phyloP scores from a whole-genome alignment of 2,888 invertebrate genomes.

The Hemithea aestivaria region DNA sequence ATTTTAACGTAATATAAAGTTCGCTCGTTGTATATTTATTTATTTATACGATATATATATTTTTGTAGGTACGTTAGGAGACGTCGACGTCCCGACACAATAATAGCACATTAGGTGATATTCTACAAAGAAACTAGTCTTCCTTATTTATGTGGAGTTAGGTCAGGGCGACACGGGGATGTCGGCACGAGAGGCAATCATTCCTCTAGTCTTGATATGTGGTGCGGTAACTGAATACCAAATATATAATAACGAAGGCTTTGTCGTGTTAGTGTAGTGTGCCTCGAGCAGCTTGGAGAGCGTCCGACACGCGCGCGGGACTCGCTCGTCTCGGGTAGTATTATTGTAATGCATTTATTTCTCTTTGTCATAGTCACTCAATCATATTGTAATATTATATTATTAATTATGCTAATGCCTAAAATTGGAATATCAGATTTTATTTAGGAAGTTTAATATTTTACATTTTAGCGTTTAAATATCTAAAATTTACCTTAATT shows the following conservation, averaged over 20 bases:
- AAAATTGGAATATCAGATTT: slow-evolving; percentile 79
- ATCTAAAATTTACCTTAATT: slow-evolving; percentile 80
- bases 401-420: slow-evolving; percentile 78
- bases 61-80: slow-evolving; percentile 60
- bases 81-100: slow-evolving; percentile 59
- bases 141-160: slow-evolving; percentile 63
- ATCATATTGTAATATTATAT: slow-evolving; percentile 69
- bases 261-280: slow-evolving; percentile 62
- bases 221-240: slow-evolving; percentile 77
- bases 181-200: slow-evolving; percentile 69
- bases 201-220: slow-evolving; percentile 77
- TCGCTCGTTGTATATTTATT: slow-evolving; percentile 74
- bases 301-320: slow-evolving; percentile 43
- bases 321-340: slow-evolving; percentile 71
- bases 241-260: slow-evolving; percentile 74
- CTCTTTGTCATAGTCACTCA: slow-evolving; percentile 76
- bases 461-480: slow-evolving; percentile 79
- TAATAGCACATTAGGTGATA: slow-evolving; percentile 73
- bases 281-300: slow-evolving; percentile 74
- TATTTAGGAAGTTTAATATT: slow-evolving; percentile 79
- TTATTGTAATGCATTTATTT: slow-evolving; percentile 78
- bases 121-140: slow-evolving; percentile 76
- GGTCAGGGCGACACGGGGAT: slow-evolving; percentile 31
- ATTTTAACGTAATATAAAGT: slow-evolving; percentile 66
- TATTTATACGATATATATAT: slow-evolving; percentile 53